These are phyloP conservation scores for Tachyglossus aculeatus DNA, from an alignment of 2,797 vertebrate species.

Conservation along the genomic window DNA sequence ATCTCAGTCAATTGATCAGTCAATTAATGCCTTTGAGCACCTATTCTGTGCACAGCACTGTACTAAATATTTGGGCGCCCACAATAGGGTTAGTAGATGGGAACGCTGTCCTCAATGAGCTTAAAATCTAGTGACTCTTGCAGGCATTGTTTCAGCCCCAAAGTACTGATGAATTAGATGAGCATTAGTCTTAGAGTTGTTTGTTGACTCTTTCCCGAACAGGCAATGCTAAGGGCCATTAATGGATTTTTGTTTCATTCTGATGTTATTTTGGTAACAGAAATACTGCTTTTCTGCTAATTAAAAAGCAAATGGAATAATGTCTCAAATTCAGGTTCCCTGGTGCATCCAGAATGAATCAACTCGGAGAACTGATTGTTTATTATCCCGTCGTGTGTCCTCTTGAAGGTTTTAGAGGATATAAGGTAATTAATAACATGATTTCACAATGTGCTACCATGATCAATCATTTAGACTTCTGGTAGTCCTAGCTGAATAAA, in stretches of 20 bases:
- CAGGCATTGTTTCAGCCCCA: neutral
- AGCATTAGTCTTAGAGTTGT: too few species aligned
- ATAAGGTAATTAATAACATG: neutral
- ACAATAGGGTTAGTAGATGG: too few species aligned
- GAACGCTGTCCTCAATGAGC: too few species aligned
- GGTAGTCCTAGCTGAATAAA: neutral
- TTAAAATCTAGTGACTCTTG: too few species aligned
- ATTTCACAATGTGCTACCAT: neutral
- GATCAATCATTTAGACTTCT: neutral
- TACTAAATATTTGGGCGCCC: too few species aligned
- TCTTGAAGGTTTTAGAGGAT: neutral
- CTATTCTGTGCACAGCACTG: too few species aligned
- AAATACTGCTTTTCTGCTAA: neutral
- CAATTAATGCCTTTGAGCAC: too few species aligned
- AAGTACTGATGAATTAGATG: neutral
- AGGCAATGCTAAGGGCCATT: neutral
- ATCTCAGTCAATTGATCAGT: too few species aligned
- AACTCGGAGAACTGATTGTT: neutral
- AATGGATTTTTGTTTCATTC: neutral
- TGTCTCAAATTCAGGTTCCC: neutral
- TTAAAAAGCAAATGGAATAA: neutral
- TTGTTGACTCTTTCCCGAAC: neutral
- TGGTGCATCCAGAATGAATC: neutral
- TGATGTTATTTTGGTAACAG: neutral
- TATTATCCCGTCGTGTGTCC: neutral